These are phyloP conservation scores for Drosophila suboccidentalis DNA, from an alignment of 2,888 invertebrate genomes.

Conservation along the genomic window DNA sequence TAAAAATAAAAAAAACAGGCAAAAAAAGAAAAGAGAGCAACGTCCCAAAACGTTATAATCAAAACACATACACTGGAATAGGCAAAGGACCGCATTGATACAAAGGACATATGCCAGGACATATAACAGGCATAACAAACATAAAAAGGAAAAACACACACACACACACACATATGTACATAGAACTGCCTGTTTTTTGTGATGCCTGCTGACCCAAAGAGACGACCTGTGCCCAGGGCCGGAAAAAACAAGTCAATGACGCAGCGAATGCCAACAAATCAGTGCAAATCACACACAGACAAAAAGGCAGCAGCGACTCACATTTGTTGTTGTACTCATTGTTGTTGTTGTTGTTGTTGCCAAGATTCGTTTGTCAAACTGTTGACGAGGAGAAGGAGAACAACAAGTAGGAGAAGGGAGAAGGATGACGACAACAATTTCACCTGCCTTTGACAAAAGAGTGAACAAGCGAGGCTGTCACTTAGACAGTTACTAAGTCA, in stretches of 20 bases:
- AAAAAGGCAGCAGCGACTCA: constrained; percentile 41
- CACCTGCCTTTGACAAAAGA: constrained; percentile 48
- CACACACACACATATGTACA: constrained; percentile 41
- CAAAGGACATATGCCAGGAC: constrained; percentile 74
- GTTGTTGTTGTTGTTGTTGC: constrained; percentile 8
- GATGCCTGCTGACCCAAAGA: constrained; percentile 21
- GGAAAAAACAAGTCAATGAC: constrained; percentile 68
- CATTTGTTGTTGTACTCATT: constrained; percentile 4
- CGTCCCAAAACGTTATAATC: constrained; percentile 52
- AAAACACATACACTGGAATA: constrained; percentile 55
- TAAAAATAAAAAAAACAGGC: constrained; percentile 5
- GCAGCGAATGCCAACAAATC: constrained; percentile 72
- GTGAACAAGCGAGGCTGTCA: constrained; percentile 30
- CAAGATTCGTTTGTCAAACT: constrained; percentile 57
- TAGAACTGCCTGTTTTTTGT: constrained; percentile 14
- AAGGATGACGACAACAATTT: constrained; percentile 17
- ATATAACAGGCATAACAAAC: constrained; percentile 43
- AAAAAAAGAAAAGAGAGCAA: constrained; percentile 49
- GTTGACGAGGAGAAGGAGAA: constrained; percentile 16
- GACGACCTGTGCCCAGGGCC: constrained; percentile 63
- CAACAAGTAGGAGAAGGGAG: neutral
- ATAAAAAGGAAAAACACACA: constrained; percentile 49
- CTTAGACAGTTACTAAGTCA: constrained; percentile 40
- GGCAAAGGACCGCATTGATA: constrained; percentile 53
- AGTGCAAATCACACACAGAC: constrained; percentile 73